phyloP scores from a whole-genome alignment of 2,888 invertebrate genomes.

The Sinelater perroti region DNA sequence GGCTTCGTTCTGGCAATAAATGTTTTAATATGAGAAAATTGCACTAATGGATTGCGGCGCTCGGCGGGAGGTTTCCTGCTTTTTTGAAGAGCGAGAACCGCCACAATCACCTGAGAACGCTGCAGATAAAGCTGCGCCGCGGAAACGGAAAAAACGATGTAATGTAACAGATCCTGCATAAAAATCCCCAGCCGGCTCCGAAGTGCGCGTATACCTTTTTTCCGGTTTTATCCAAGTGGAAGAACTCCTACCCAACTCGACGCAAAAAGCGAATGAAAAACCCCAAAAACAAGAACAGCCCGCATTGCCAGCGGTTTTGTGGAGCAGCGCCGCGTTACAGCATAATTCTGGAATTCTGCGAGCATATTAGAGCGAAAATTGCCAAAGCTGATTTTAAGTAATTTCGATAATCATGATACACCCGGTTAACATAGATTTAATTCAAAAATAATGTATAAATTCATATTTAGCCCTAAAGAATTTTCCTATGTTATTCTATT shows the following conservation, averaged over 20 bases:
- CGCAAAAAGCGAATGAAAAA: conserved; percentile 21
- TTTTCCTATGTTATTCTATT: no score
- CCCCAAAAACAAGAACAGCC: conserved; percentile 23
- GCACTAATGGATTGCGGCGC: conserved; percentile 3
- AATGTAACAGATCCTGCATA: conserved; percentile 32
- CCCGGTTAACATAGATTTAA: no score
- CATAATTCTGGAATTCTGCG: no score
- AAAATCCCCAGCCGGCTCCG: conserved; percentile 28
- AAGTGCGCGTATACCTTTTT: conserved; percentile 26
- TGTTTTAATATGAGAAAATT: conserved; percentile 9
- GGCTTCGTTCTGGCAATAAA: background rate
- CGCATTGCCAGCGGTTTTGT: conserved; percentile 18
- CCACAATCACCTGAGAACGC: conserved; percentile 25
- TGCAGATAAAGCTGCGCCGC: conserved; percentile 23
- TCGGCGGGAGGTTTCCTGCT: background rate
- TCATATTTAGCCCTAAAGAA: no score
- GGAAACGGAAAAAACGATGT: conserved; percentile 32
- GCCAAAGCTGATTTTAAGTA: no score
- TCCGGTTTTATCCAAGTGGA: conserved; percentile 26
- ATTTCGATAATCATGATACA: no score
- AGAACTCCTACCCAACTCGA: conserved; percentile 18
- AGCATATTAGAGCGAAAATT: no score
- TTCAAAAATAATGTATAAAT: no score
- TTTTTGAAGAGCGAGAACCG: conserved; percentile 14
- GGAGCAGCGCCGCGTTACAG: conserved; percentile 3